Conservation (phyloP, 2,888 invertebrate species). For the Oeneis ivallda region DNA sequence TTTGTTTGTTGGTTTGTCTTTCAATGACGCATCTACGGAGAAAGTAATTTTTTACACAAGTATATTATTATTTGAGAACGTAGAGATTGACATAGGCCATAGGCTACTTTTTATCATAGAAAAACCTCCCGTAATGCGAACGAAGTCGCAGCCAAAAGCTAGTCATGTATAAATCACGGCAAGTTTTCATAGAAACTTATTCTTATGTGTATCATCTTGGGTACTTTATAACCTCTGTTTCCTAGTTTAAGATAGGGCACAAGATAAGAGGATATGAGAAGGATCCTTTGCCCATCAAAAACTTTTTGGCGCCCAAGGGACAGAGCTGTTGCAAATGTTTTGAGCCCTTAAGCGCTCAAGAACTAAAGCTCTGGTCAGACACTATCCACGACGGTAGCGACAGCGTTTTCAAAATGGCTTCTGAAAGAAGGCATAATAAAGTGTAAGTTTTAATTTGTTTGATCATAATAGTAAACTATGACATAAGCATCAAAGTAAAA, state of each 20-base stretch:
- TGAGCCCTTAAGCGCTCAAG: slow-evolving; percentile 18
- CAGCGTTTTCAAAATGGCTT: too few species aligned
- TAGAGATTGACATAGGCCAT: too few species aligned
- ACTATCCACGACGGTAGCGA: too few species aligned
- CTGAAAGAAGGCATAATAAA: too few species aligned
- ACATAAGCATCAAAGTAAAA: too few species aligned
- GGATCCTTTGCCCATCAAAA: slow-evolving; percentile 26
- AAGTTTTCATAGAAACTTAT: background rate
- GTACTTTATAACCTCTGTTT: slow-evolving; percentile 8
- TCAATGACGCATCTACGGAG: too few species aligned
- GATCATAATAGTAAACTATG: too few species aligned
- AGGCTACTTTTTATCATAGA: too few species aligned
- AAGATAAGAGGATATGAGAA: slow-evolving; percentile 21
- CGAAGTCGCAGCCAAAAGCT: background rate
- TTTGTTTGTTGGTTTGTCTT: too few species aligned
- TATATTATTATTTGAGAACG: too few species aligned
- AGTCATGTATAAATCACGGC: background rate
- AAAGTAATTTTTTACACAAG: too few species aligned
- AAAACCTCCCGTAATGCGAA: background rate
- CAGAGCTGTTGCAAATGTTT: slow-evolving; percentile 5
- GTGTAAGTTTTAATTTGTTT: too few species aligned
- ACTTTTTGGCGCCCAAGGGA: slow-evolving; percentile 27
- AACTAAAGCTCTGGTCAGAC: background rate
- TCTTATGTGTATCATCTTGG: background rate
- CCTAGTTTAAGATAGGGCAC: slow-evolving; percentile 8